These are phyloP conservation scores for Macrosiphum euphorbiae DNA, from an alignment of 2,888 invertebrate species.

Conservation along the genomic window DNA sequence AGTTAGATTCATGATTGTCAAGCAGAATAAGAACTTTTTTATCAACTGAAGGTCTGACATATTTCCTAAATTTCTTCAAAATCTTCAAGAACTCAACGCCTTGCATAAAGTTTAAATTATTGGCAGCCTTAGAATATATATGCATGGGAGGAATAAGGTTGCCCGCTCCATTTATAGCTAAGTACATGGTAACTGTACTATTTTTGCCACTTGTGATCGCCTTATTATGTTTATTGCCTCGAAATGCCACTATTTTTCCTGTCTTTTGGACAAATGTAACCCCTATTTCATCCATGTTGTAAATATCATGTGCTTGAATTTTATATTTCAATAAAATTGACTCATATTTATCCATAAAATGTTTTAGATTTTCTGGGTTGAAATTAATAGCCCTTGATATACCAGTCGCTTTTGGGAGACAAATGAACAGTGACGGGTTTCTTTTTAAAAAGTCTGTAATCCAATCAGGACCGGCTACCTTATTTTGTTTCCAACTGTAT, in stretches of 20 bases:
- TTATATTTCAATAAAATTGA: background rate
- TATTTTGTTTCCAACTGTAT: background rate
- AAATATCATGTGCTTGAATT: conserved; percentile 16
- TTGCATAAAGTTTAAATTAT: conserved; percentile 68
- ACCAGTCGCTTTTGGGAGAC: background rate
- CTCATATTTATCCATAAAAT: conserved; percentile 13
- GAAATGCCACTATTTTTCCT: conserved; percentile 66
- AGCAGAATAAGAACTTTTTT: conserved; percentile 27
- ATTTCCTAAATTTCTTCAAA: conserved; percentile 63
- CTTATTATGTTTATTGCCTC: conserved; percentile 67
- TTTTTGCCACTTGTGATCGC: conserved; percentile 68
- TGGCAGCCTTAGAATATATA: conserved; percentile 68
- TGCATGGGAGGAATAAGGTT: conserved; percentile 67
- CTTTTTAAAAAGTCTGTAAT: background rate
- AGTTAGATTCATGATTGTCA: background rate
- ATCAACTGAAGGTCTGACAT: conserved; percentile 27
- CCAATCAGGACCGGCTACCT: conserved; percentile 1
- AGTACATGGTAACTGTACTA: conserved; percentile 67
- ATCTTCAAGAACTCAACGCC: conserved; percentile 65
- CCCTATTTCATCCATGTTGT: background rate
- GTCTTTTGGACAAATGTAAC: conserved; percentile 67
- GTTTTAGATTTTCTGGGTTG: background rate
- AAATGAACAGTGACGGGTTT: background rate
- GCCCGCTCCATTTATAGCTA: conserved; percentile 67
- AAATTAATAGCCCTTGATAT: conserved; percentile 4